Evolutionary conservation across 2,797 vertebrate genomes (phyloP).

Genomic region (Macropus fuliginosus): DNA sequence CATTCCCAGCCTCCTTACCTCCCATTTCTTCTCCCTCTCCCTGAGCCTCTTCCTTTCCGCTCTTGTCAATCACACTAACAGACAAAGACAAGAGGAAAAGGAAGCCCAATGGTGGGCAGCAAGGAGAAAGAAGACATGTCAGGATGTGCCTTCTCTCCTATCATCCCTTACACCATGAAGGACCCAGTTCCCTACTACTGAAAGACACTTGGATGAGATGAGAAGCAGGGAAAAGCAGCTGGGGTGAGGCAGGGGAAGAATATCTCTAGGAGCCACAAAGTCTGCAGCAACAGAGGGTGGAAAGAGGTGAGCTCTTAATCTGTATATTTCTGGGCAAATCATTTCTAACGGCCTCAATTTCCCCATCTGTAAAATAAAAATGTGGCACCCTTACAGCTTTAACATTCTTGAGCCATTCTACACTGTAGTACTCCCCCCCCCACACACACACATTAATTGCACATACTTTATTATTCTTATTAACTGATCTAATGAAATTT

Average conservation of each 20-base stretch:
- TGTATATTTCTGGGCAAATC: not conserved
- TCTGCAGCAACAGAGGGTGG: not conserved
- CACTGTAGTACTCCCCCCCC: not conserved
- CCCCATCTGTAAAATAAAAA: not conserved
- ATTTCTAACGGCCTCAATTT: not conserved
- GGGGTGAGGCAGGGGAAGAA: not conserved
- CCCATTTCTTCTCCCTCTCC: not conserved
- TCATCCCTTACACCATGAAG: not conserved
- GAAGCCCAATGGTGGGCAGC: not conserved
- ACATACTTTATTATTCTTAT: not conserved
- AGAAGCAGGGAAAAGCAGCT: not conserved
- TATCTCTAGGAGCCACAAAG: not conserved
- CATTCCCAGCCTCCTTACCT: not conserved
- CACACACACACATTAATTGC: not conserved
- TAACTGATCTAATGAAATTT: not conserved
- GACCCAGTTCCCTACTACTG: not conserved
- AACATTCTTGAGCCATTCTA: not conserved
- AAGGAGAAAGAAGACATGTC: not conserved
- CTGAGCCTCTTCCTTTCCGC: not conserved
- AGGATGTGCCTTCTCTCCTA: not conserved
- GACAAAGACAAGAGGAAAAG: not conserved
- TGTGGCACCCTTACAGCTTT: not conserved
- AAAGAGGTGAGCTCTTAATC: not conserved
- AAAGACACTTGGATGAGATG: not conserved
- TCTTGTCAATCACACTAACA: not conserved